phyloP scores from a whole-genome alignment of 2,888 invertebrate species.

The Heliconius ismenius region DNA sequence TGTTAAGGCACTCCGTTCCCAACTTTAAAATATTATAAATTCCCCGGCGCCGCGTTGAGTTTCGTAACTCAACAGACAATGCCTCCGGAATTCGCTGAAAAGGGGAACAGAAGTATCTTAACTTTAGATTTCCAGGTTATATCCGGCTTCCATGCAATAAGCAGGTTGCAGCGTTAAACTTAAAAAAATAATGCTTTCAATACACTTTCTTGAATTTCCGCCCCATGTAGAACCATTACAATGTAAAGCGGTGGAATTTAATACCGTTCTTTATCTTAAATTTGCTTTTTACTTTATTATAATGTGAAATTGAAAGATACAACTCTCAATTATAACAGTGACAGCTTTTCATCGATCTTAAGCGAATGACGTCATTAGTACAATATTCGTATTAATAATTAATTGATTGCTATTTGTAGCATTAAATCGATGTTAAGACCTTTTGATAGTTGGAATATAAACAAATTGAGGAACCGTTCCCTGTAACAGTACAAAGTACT shows the following conservation, averaged over 20 bases:
- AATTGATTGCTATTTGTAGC: constrained; percentile 1
- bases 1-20: too few relatives aligned
- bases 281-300: too few relatives aligned
- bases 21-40: not conserved
- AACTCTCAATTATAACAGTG: not conserved
- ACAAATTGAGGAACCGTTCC: not conserved
- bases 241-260: too few relatives aligned
- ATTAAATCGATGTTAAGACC: not conserved
- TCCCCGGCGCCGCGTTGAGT: not conserved
- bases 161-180: too few relatives aligned
- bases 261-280: too few relatives aligned
- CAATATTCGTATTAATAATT: not conserved
- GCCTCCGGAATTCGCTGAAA: not conserved
- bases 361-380: not conserved
- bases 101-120: not conserved
- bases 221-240: too few relatives aligned
- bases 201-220: too few relatives aligned
- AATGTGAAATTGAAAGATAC: too few relatives aligned
- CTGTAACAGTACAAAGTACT: too few relatives aligned
- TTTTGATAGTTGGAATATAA: not conserved
- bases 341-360: not conserved
- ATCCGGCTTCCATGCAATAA: too few relatives aligned
- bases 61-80: not conserved
- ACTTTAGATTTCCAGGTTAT: too few relatives aligned
- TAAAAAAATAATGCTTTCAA: too few relatives aligned